A percentile compares a stretch with the other conserved stretches of the same genome.
Evolutionary conservation across 2,888 invertebrate genomes (phyloP).

Genomic region (Spisula subtruncata): DNA sequence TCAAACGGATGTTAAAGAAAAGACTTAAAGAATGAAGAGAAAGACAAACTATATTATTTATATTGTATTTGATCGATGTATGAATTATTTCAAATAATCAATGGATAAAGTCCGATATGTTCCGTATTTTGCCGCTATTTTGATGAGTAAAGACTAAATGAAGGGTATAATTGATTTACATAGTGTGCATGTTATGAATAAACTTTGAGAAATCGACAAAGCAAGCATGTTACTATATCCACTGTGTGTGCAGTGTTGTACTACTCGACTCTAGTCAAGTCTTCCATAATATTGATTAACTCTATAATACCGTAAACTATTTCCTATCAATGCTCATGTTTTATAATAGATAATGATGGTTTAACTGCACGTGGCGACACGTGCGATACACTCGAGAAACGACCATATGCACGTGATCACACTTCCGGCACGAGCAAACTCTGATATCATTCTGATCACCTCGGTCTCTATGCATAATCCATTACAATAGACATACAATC

Average conservation of each 20-base stretch:
- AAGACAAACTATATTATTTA: slow-evolving; percentile 3
- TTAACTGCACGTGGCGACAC: too few species aligned
- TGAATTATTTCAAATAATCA: slow-evolving; percentile 15
- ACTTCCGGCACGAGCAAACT: too few species aligned
- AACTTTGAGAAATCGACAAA: slow-evolving; percentile 8
- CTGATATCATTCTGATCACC: too few species aligned
- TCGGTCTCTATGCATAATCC: too few species aligned
- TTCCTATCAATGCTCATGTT: too few species aligned
- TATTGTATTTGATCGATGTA: not conserved
- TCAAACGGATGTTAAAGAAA: not conserved
- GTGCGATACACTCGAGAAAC: too few species aligned
- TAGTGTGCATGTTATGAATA: not conserved
- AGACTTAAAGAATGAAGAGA: not conserved
- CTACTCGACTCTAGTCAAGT: not conserved
- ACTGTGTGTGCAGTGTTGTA: not conserved
- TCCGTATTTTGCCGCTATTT: slow-evolving; percentile 3
- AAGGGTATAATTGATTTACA: not conserved
- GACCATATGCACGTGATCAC: too few species aligned
- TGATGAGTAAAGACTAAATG: not conserved
- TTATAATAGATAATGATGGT: too few species aligned
- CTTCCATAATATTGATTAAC: not conserved
- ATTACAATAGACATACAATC: too few species aligned
- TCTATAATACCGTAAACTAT: not conserved
- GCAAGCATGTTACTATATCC: not conserved
- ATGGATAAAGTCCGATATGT: not conserved